These are phyloP conservation scores for Busseola fusca DNA, from an alignment of 2,888 invertebrate genomes.

Conservation along the genomic window DNA sequence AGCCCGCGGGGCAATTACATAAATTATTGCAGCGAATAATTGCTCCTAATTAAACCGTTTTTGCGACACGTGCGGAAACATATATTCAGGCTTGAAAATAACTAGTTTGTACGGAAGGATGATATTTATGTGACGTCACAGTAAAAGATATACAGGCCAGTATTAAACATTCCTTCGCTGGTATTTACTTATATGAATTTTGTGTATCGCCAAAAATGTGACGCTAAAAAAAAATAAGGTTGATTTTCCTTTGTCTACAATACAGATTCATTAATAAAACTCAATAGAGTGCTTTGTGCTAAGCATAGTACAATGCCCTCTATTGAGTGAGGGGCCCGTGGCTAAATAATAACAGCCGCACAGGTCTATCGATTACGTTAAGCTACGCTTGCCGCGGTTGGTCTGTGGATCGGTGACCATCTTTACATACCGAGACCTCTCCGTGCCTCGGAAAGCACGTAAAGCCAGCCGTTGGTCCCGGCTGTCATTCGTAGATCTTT, in stretches of 20 bases:
- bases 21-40: slow-evolving; percentile 60
- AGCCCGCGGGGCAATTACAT: slow-evolving; percentile 53
- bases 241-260: neutral
- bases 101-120: slow-evolving; percentile 2
- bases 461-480: too few relatives aligned
- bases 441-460: too few relatives aligned
- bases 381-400: too few relatives aligned
- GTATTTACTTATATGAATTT: slow-evolving; percentile 28
- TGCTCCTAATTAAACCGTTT: slow-evolving; percentile 55
- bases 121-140: slow-evolving; percentile 25
- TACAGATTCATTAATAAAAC: neutral
- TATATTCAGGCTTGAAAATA: slow-evolving; percentile 23
- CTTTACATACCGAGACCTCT: too few relatives aligned
- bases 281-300: too few relatives aligned
- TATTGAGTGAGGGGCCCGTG: too few relatives aligned
- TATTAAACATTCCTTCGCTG: slow-evolving; percentile 40
- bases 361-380: too few relatives aligned
- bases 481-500: too few relatives aligned
- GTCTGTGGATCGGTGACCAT: too few relatives aligned
- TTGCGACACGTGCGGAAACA: slow-evolving; percentile 24
- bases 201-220: slow-evolving; percentile 9
- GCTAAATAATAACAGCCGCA: too few relatives aligned
- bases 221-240: neutral
- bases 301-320: too few relatives aligned
- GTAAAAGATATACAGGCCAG: slow-evolving; percentile 16